Conservation (phyloP, 1,140 invertebrate species). For the Drosophila azteca region DNA sequence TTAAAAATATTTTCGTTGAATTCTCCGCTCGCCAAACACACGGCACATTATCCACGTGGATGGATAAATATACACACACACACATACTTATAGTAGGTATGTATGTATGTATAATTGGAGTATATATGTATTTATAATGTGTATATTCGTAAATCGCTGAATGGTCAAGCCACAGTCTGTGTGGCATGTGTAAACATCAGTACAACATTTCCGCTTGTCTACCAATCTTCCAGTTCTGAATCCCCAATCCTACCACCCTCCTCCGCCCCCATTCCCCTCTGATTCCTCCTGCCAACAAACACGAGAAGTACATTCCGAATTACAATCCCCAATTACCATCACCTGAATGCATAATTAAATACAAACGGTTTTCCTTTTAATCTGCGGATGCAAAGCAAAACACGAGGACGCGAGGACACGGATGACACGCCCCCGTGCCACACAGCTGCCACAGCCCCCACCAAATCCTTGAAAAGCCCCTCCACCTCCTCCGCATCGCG, state of each 20-base stretch:
- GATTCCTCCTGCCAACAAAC: not conserved
- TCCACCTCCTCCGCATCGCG: too few species aligned
- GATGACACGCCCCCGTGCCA: conserved; percentile 15
- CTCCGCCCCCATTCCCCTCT: not conserved
- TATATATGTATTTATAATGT: not conserved
- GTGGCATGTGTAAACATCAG: conserved; percentile 39
- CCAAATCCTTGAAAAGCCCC: not conserved
- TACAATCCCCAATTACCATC: conserved; percentile 72
- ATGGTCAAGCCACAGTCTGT: conserved; percentile 22
- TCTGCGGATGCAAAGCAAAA: conserved; percentile 46
- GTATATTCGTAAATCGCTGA: conserved; percentile 15
- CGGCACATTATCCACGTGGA: conserved; percentile 36
- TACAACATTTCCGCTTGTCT: conserved; percentile 28
- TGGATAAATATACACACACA: conserved; percentile 18
- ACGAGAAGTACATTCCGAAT: conserved; percentile 40
- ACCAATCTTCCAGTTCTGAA: too few species aligned
- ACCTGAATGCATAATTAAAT: conserved; percentile 79
- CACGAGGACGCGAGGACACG: conserved; percentile 13
- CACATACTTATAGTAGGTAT: conserved; percentile 7
- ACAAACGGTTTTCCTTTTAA: conserved; percentile 77
- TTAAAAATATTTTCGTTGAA: conserved; percentile 68
- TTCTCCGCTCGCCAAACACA: conserved; percentile 40
- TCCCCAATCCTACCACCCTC: not conserved
- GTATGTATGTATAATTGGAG: too few species aligned
- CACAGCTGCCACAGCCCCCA: not conserved